Evolutionary conservation across 2,113 vertebrate genomes (phyloP), one percentile per base, ranked within the genome.

Genomic region (Perca schrenkii): DNA sequence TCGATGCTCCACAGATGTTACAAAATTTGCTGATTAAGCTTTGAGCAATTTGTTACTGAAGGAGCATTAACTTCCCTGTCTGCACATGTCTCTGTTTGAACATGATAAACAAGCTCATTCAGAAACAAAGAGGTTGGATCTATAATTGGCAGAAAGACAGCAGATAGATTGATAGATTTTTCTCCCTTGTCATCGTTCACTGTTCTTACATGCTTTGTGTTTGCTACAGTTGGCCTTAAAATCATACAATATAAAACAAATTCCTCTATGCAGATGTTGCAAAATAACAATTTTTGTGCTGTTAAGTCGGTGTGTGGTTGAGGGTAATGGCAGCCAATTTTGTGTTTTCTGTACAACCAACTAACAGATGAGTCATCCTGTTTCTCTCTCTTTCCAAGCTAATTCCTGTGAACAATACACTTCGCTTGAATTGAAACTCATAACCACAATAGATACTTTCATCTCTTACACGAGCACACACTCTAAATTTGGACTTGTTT

Each of bases 1-100:
- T 17, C 15, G 6, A 15, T 52, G 16, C 46, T 61, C 3, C 15
- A 12, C 12, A 21, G 28, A 28, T 2, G 57, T 88, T 82, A 36
- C 36, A 4, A 82, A 88, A 86, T 66, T 4, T 63, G 36, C 57
- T 1, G 25, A 66, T n/a, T 10, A 64, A 73, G 83, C 67, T 62
- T 52, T 74, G 16, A 54, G 63, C 54, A 57, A 73, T 34, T 21
- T 53, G n/a, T 36, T n/a, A 63, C 62, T 22, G 31, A 40, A 74
- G 25, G 31, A 40, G 77, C 62, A 67, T 60, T 2, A 62, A 36
- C 10, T 28, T 86, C 74, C 74, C 34, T 53, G 79, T 84, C 57
- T 58, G 28, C 15, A 53, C 76, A 75, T 0, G 34, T 69, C 22
- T 73, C 1, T 3, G 1, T 85, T 86, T 74, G 71, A 80, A 76